Conservation (phyloP, 1,140 invertebrate genomes). For the Bombus terrestris region DNA sequence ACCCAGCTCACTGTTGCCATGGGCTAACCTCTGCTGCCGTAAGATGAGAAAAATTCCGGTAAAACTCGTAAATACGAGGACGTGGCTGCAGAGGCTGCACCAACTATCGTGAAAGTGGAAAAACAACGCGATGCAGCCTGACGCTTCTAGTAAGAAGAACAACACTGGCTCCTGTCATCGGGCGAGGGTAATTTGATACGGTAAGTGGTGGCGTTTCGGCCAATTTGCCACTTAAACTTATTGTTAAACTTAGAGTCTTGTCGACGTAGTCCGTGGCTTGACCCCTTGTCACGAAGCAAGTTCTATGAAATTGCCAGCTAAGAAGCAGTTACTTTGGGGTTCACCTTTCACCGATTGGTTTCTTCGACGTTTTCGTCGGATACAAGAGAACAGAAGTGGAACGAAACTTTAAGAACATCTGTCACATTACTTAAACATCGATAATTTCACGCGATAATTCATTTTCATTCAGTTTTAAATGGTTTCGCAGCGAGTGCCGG, state of each 20-base stretch:
- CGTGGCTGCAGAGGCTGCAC: neutral
- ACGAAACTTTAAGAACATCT: neutral
- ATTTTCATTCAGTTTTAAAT: too few species aligned
- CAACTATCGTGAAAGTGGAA: neutral
- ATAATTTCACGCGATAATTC: too few species aligned
- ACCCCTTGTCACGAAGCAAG: constrained; percentile 18
- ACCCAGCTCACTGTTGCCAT: neutral
- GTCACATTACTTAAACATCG: neutral
- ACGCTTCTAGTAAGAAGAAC: constrained; percentile 19
- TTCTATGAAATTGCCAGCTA: constrained; percentile 50
- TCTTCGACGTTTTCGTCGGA: neutral
- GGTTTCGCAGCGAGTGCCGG: too few species aligned
- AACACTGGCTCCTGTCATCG: constrained; percentile 19
- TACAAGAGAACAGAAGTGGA: neutral
- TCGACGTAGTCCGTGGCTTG: constrained; percentile 16
- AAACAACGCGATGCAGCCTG: constrained; percentile 13
- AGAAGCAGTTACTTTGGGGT: constrained; percentile 5
- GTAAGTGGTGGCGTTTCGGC: constrained; percentile 47
- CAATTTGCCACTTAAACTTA: constrained; percentile 54
- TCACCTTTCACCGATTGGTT: constrained; percentile 28
- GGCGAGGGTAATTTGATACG: constrained; percentile 60
- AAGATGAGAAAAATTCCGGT: constrained; percentile 14
- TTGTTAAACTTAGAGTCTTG: neutral
- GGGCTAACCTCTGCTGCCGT: neutral
- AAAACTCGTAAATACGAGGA: neutral